Conservation (phyloP, 2,888 invertebrate species). For the Acronicta psi region DNA sequence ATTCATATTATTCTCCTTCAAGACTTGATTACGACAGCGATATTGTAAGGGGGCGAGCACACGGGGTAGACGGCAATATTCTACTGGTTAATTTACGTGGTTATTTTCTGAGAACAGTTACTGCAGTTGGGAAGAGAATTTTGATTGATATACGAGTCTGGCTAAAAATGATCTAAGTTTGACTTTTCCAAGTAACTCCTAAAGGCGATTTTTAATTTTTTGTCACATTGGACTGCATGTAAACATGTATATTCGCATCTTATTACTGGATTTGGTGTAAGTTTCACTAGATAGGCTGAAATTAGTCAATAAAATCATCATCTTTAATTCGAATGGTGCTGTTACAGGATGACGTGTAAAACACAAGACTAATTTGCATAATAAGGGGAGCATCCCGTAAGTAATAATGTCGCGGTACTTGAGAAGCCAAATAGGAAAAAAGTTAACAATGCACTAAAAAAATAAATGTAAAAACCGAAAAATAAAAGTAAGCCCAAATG, state of each 20-base stretch:
- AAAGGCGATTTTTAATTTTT: too few species aligned
- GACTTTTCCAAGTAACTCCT: too few species aligned
- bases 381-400: slow-evolving; percentile 43
- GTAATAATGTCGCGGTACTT: slow-evolving; percentile 42
- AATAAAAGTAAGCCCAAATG: too few species aligned
- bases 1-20: slow-evolving; percentile 66
- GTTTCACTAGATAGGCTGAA: too few species aligned
- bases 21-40: slow-evolving; percentile 63
- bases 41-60: slow-evolving; percentile 44
- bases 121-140: too few species aligned
- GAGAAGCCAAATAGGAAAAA: slow-evolving; percentile 41
- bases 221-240: too few species aligned
- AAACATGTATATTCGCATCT: too few species aligned
- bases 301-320: too few species aligned
- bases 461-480: neutral
- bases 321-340: neutral
- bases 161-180: too few species aligned
- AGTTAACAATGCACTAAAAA: slow-evolving; percentile 20
- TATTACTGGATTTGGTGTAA: too few species aligned
- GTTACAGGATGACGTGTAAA: slow-evolving; percentile 46
- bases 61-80: slow-evolving; percentile 26
- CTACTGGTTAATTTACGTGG: slow-evolving; percentile 23
- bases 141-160: too few species aligned
- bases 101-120: neutral
- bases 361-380: slow-evolving; percentile 49